Evolutionary conservation across 2,888 invertebrate genomes (phyloP).

Genomic region (Phengaris arion): DNA sequence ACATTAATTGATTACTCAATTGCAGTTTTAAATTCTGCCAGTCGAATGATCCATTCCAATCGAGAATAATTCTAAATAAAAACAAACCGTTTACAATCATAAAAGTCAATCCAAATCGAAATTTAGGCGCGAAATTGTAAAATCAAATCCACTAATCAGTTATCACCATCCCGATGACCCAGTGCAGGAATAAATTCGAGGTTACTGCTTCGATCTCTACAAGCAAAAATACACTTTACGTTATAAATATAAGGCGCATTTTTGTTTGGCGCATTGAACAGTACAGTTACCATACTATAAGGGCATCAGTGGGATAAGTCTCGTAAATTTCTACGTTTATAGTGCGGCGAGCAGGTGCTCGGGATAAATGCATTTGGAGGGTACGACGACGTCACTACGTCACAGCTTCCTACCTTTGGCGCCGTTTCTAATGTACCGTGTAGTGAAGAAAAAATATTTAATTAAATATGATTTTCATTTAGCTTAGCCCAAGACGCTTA

Average conservation of each 20-base stretch:
- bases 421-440: too few relatives aligned
- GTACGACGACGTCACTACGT: neutral
- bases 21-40: neutral
- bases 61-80: neutral
- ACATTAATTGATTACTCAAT: neutral
- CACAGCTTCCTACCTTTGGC: neutral
- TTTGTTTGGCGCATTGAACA: neutral
- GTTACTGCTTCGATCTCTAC: neutral
- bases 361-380: neutral
- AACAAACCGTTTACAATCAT: constrained; percentile 4
- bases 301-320: constrained; percentile 5
- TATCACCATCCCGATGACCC: constrained; percentile 18
- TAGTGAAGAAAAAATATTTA: too few relatives aligned
- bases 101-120: neutral
- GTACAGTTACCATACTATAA: constrained; percentile 1
- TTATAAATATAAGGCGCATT: neutral
- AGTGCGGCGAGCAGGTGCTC: neutral
- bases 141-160: constrained; percentile 11
- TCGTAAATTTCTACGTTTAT: constrained; percentile 25
- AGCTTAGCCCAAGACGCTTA: too few relatives aligned
- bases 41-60: neutral
- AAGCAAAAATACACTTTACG: neutral
- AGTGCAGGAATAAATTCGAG: constrained; percentile 1
- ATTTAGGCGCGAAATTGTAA: neutral
- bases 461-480: too few relatives aligned